Evolutionary conservation across 1,140 invertebrate genomes (phyloP).

Genomic region (Heterodera schachtii): DNA sequence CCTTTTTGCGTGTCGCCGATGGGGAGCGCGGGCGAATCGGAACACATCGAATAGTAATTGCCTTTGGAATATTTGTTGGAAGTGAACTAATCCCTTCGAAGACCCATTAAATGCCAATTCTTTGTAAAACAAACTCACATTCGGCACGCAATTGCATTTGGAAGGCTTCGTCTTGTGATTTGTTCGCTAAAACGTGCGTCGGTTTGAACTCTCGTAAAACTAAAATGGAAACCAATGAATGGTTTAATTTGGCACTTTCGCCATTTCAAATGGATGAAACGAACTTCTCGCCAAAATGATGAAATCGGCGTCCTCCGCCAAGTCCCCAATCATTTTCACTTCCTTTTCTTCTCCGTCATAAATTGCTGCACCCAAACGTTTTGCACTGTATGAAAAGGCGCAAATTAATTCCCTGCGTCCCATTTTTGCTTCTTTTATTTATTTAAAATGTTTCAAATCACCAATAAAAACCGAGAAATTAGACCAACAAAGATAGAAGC

Average conservation of each 20-base stretch:
- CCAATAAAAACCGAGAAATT: no score
- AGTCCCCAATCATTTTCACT: constrained; percentile 29
- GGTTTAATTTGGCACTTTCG: constrained; percentile 20
- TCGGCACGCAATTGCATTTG: constrained; percentile 21
- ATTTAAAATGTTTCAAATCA: no score
- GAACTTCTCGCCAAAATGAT: constrained; percentile 24
- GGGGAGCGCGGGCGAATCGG: not conserved
- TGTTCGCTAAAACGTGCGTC: constrained; percentile 30
- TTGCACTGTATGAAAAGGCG: constrained; percentile 32
- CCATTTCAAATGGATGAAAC: constrained; percentile 15
- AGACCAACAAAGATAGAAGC: no score
- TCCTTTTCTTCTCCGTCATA: constrained; percentile 32
- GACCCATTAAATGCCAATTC: not conserved
- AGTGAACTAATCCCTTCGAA: constrained; percentile 1
- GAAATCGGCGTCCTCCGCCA: constrained; percentile 35
- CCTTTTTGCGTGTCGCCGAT: not conserved
- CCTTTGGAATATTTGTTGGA: constrained; percentile 14
- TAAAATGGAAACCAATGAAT: constrained; percentile 18
- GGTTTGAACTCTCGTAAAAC: constrained; percentile 31
- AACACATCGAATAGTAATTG: constrained; percentile 3
- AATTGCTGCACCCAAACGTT: constrained; percentile 32
- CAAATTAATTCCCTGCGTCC: not conserved
- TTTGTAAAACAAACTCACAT: constrained; percentile 24
- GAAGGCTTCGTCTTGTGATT: constrained; percentile 30
- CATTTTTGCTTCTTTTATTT: not conserved